These are phyloP conservation scores for Candoia aspera DNA, from an alignment of 2,113 vertebrate species.

Conservation along the genomic window DNA sequence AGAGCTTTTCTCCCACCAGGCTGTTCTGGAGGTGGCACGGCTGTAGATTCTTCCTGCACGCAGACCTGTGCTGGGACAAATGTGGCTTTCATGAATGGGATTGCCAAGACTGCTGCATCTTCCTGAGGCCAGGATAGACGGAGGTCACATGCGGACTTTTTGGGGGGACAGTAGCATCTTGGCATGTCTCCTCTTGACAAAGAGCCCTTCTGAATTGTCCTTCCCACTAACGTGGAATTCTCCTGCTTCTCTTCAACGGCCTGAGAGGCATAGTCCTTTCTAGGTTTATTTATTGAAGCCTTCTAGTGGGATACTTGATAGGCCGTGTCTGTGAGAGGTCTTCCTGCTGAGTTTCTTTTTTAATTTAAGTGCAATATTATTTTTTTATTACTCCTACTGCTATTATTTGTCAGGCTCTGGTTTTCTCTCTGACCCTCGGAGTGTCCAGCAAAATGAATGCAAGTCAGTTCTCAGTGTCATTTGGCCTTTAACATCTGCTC, in stretches of 20 bases:
- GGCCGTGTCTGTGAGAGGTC: slow-evolving; percentile 75
- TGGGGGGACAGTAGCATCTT: not conserved
- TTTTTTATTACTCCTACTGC: not conserved
- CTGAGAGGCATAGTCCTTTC: not conserved
- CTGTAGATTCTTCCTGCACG: rapidly evolving
- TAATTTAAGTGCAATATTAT: slow-evolving; percentile 92
- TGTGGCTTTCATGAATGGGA: not conserved
- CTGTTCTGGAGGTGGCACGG: not conserved
- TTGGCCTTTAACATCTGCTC: slow-evolving; percentile 43
- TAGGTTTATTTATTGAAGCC: slow-evolving; percentile 91
- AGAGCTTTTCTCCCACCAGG: not conserved
- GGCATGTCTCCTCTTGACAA: rapidly evolving
- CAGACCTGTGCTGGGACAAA: slow-evolving; percentile 17
- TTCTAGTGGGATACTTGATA: slow-evolving; percentile 77
- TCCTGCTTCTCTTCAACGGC: slow-evolving; percentile 2
- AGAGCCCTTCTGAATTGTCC: not conserved
- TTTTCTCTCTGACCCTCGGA: slow-evolving; percentile 53
- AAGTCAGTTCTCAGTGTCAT: slow-evolving; percentile 42
- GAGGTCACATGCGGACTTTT: not conserved
- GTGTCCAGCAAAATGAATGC: slow-evolving; percentile 66
- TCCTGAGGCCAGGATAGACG: not conserved
- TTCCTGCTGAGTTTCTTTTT: slow-evolving; percentile 64
- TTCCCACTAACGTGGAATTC: not conserved
- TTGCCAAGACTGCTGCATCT: rapidly evolving
- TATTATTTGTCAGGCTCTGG: slow-evolving; percentile 55